Conservation (phyloP, 1,140 invertebrate genomes). For the Caenorhabditis elegans region WBcel235 BX284604.4:11443501-11444000, state of each 20-base stretch:
- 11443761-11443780: not conserved
- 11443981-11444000: conserved; percentile 21
- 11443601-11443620: not conserved
- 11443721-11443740: conserved; percentile 16
- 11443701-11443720: not conserved
- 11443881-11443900: conserved; percentile 58
- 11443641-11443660: conserved; percentile 38
- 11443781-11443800: not conserved
- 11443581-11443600: not conserved
- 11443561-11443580: conserved; percentile 39
- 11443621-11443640: conserved; percentile 40
- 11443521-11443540: conserved; percentile 50
- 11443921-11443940: conserved; percentile 63
- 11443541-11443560: conserved; percentile 48
- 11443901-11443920: conserved; percentile 55
- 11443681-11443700: conserved; percentile 29
- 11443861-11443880: conserved; percentile 64
- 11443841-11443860: conserved; percentile 62
- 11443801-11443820: not conserved
- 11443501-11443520: conserved; percentile 64
- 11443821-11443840: conserved; percentile 58
- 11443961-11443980: conserved; percentile 19
- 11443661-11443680: conserved; percentile 20
- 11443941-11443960: conserved; percentile 57
- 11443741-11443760: not conserved